A percentile compares a stretch with the other conserved stretches of the same genome.
Evolutionary conservation across 2,113 vertebrate species (phyloP).

Genomic region (Nibea albiflora): DNA sequence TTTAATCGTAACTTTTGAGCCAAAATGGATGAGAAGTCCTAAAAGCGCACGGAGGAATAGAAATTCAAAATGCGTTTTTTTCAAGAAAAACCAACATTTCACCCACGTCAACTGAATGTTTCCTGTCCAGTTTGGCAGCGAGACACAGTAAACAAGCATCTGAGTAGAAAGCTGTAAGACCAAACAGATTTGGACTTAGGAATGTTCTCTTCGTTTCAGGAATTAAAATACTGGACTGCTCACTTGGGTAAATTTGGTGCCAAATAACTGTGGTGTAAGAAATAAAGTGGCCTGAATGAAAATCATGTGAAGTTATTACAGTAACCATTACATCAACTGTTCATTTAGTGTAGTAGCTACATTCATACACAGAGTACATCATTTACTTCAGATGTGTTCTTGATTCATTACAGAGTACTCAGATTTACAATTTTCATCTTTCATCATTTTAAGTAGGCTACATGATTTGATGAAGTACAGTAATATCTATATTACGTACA

Average conservation of each 20-base stretch:
- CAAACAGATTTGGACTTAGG: not conserved
- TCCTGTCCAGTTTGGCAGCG: not conserved
- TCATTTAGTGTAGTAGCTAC: no score
- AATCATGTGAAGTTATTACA: no score
- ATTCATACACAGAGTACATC: no score
- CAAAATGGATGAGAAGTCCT: not conserved
- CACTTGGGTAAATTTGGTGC: not conserved
- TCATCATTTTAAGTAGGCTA: not conserved
- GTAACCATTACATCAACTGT: no score
- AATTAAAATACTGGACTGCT: not conserved
- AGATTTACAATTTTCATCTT: no score
- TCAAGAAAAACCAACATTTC: not conserved
- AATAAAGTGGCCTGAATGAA: no score
- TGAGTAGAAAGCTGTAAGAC: not conserved
- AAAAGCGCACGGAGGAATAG: not conserved
- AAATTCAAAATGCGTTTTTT: not conserved
- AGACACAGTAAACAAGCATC: slow-evolving; percentile 10
- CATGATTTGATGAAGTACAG: not conserved
- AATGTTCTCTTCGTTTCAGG: not conserved
- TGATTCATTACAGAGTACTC: no score
- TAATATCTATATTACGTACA: not conserved
- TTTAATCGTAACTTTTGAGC: not conserved
- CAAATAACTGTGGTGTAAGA: not conserved
- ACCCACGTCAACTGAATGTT: not conserved
- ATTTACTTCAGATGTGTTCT: no score